A percentile compares a stretch with the other conserved stretches of the same genome.
phyloP scores from a whole-genome alignment of 37 sponge, comb jelly and placozoan species.

The Spongilla lacustris region DNA sequence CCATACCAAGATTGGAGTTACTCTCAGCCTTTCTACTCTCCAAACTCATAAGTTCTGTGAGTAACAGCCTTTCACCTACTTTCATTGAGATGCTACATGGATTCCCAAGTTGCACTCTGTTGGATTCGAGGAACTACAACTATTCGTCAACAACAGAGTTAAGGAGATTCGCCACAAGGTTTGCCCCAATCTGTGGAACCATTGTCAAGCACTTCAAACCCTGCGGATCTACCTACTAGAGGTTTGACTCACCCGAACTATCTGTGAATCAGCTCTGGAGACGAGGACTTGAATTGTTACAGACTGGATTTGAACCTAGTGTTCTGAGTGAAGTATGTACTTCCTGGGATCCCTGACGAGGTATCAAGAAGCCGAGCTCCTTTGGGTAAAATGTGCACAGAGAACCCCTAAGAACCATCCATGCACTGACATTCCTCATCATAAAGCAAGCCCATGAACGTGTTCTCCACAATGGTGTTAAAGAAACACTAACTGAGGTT shows the following conservation, averaged over 20 bases:
- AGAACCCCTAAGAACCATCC: slow-evolving; percentile 5
- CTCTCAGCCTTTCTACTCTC: slow-evolving; percentile 33
- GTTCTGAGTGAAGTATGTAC: slow-evolving; percentile 11
- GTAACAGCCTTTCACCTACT: slow-evolving; percentile 18
- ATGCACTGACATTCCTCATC: slow-evolving; percentile 17
- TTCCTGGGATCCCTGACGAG: not conserved
- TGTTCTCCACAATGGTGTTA: slow-evolving; percentile 38
- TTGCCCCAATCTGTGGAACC: slow-evolving; percentile 15
- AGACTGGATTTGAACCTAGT: slow-evolving; percentile 20
- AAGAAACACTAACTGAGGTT: slow-evolving; percentile 19
- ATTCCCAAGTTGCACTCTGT: slow-evolving; percentile 29
- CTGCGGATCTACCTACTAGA: slow-evolving; percentile 21
- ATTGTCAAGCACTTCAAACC: slow-evolving; percentile 22
- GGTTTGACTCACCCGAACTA: slow-evolving; percentile 18
- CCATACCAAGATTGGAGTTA: slow-evolving; percentile 33
- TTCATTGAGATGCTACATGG: slow-evolving; percentile 20
- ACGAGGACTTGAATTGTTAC: slow-evolving; percentile 28
- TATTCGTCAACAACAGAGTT: slow-evolving; percentile 28
- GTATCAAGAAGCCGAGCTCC: slow-evolving; percentile 18
- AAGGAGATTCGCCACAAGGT: slow-evolving; percentile 1
- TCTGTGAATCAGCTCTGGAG: slow-evolving; percentile 36
- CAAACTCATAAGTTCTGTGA: slow-evolving; percentile 10
- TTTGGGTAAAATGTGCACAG: slow-evolving; percentile 45
- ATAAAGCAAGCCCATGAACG: slow-evolving; percentile 37
- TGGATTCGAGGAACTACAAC: slow-evolving; percentile 23